phyloP scores from a whole-genome alignment of 2,113 vertebrate genomes.

The Greenwoodochromis staneri region DNA sequence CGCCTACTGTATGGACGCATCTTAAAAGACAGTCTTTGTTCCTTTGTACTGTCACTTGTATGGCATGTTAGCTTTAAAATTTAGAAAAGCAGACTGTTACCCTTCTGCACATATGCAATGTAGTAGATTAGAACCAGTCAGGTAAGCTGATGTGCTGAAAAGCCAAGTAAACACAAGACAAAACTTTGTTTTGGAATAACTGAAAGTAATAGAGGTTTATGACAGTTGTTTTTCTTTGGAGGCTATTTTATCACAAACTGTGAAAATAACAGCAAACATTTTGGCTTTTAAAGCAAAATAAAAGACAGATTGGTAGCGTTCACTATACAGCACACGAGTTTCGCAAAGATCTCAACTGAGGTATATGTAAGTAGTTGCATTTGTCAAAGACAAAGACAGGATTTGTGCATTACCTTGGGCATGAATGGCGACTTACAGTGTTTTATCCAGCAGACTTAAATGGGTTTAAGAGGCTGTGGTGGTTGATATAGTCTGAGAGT shows the following conservation, averaged over 20 bases:
- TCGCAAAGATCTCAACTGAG: not conserved
- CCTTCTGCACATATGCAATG: not conserved
- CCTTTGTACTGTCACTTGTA: not conserved
- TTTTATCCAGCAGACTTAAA: constrained; percentile 42
- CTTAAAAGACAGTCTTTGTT: constrained; percentile 4
- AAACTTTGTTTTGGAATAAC: not conserved
- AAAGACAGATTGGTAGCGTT: constrained; percentile 21
- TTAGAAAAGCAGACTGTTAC: not conserved
- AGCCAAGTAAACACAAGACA: not conserved
- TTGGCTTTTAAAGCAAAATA: constrained; percentile 8
- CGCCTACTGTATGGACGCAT: not conserved
- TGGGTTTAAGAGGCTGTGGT: constrained; percentile 32
- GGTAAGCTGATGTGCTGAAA: not conserved
- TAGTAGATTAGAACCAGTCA: not conserved
- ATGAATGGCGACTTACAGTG: constrained; percentile 27
- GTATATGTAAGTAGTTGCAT: constrained; percentile 11
- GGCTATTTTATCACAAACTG: not conserved
- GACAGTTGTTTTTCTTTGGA: not conserved
- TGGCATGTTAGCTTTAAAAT: not conserved
- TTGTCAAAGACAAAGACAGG: constrained; percentile 5
- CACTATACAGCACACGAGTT: not conserved
- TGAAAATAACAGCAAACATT: not conserved
- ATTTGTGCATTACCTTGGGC: constrained; percentile 10
- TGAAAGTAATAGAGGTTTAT: not conserved
- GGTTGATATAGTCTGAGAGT: constrained; percentile 33